Evolutionary conservation across 2,888 invertebrate species (phyloP).

Genomic region (Sesia apiformis): DNA sequence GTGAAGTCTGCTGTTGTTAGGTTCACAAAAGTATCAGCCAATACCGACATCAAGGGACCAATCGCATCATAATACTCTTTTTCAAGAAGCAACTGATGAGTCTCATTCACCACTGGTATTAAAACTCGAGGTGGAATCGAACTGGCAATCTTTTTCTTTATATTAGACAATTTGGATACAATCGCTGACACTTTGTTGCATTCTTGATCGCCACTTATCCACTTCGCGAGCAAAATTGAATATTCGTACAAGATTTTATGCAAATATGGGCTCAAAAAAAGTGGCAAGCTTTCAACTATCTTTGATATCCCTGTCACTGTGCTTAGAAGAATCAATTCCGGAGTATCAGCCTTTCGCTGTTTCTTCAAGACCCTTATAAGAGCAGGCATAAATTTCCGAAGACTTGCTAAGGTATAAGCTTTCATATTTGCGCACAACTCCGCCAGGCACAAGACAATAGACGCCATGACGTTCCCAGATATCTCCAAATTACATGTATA

Average conservation of each 20-base stretch:
- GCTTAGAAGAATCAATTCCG: slow-evolving; percentile 79
- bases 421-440: slow-evolving; percentile 85
- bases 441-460: slow-evolving; percentile 83
- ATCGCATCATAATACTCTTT: slow-evolving; percentile 77
- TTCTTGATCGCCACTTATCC: slow-evolving; percentile 60
- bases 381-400: slow-evolving; percentile 87
- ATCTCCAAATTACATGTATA: slow-evolving; percentile 69
- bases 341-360: slow-evolving; percentile 74
- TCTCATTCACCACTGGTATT: slow-evolving; percentile 81
- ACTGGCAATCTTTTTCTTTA: slow-evolving; percentile 79
- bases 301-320: slow-evolving; percentile 86
- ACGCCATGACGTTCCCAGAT: slow-evolving; percentile 80
- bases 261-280: slow-evolving; percentile 91
- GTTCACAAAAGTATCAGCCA: slow-evolving; percentile 81
- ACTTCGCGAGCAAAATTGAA: slow-evolving; percentile 72
- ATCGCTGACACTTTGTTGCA: slow-evolving; percentile 69
- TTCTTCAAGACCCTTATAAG: slow-evolving; percentile 78
- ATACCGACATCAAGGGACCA: slow-evolving; percentile 82
- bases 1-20: slow-evolving; percentile 78
- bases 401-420: slow-evolving; percentile 81
- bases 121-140: slow-evolving; percentile 83
- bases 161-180: slow-evolving; percentile 72
- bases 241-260: slow-evolving; percentile 80
- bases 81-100: slow-evolving; percentile 76
- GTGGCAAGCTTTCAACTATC: slow-evolving; percentile 85